phyloP scores from a whole-genome alignment of 1,140 invertebrate species.

The Macrosteles quadrilineatus region DNA sequence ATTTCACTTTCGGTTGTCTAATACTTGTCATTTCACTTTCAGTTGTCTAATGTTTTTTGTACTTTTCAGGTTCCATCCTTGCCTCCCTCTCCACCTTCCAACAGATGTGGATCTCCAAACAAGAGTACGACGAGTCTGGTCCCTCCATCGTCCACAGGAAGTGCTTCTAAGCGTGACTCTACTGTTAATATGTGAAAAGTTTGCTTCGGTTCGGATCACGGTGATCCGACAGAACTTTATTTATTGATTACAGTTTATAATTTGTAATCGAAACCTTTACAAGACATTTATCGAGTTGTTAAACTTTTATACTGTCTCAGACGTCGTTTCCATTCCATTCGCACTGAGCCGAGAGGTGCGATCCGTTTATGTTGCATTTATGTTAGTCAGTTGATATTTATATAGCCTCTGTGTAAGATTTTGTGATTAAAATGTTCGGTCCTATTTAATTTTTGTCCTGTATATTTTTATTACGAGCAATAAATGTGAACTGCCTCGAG shows the following conservation, averaged over 20 bases:
- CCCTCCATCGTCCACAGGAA: slow-evolving; percentile 94
- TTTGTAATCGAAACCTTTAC: slow-evolving; percentile 23
- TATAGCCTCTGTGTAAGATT: slow-evolving; percentile 17
- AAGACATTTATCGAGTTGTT: slow-evolving; percentile 13
- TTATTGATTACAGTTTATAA: slow-evolving; percentile 14
- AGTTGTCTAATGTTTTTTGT: too few species aligned
- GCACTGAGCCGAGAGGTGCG: background rate
- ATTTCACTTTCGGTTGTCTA: too few species aligned
- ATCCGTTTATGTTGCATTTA: slow-evolving; percentile 19
- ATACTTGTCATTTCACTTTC: too few species aligned
- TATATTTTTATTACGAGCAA: background rate
- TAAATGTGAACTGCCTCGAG: too few species aligned
- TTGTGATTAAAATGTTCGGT: background rate
- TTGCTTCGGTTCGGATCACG: background rate
- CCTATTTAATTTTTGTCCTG: background rate
- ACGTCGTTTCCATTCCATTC: background rate
- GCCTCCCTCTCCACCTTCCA: slow-evolving; percentile 88
- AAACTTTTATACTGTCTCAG: background rate
- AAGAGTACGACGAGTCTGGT: slow-evolving; percentile 94
- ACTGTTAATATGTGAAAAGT: background rate
- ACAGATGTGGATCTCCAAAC: slow-evolving; percentile 95
- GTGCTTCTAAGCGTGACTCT: slow-evolving; percentile 76
- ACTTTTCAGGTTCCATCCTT: slow-evolving; percentile 65
- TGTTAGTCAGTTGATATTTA: slow-evolving; percentile 21
- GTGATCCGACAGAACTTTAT: background rate